Evolutionary conservation across 1,140 invertebrate genomes (phyloP).

Genomic region (Caenorhabditis briggsae): DNA sequence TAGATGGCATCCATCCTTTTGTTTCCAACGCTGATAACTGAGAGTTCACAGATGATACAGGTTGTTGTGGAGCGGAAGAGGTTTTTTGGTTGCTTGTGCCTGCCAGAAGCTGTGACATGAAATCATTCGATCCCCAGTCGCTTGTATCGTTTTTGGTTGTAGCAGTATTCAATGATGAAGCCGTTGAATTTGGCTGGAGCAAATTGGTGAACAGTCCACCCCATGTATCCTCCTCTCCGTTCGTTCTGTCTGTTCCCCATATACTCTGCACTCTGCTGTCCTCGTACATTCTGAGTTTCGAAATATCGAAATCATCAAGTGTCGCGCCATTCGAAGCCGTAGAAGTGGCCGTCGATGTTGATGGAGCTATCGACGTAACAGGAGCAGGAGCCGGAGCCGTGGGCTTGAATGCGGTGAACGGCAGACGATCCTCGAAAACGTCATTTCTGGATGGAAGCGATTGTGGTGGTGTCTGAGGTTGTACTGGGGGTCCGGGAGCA

Average conservation of each 20-base stretch:
- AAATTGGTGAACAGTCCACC: constrained; percentile 1
- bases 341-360: not conserved
- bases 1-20: constrained; percentile 25
- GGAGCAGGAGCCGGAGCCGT: not conserved
- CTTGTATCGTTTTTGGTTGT: not conserved
- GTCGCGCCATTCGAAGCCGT: not conserved
- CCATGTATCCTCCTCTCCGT: not conserved
- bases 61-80: constrained; percentile 6
- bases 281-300: not conserved
- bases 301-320: constrained; percentile 25
- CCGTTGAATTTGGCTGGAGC: not conserved
- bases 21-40: not conserved
- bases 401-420: not conserved
- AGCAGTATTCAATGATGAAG: not conserved
- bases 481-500: not conserved
- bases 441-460: not conserved
- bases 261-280: not conserved
- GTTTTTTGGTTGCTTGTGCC: too few species aligned
- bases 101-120: not conserved
- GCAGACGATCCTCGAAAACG: not conserved
- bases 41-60: not conserved
- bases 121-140: not conserved
- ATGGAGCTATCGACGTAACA: not conserved
- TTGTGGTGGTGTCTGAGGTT: not conserved
- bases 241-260: not conserved